A percentile compares a stretch with the other conserved stretches of the same genome.
These are phyloP conservation scores for Lobophora halterata DNA, from an alignment of 2,888 invertebrate genomes.

Conservation along the genomic window DNA sequence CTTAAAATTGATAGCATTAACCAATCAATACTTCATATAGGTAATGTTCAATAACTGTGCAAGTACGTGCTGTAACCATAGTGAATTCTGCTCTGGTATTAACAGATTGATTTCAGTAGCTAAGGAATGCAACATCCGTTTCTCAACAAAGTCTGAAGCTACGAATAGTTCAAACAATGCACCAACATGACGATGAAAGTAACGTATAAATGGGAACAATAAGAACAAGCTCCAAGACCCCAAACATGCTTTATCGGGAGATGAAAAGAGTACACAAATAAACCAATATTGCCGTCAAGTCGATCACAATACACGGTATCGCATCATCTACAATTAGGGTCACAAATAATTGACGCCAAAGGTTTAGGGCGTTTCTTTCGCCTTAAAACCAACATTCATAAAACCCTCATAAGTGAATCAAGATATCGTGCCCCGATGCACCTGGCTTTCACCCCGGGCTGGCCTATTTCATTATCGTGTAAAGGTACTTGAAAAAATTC, in stretches of 20 bases:
- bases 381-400: conserved; percentile 64
- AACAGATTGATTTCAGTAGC: conserved; percentile 14
- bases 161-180: too few relatives aligned
- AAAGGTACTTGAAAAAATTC: conserved; percentile 60
- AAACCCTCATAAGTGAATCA: conserved; percentile 75
- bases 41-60: conserved; percentile 5
- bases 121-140: conserved; percentile 42
- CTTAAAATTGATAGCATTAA: conserved; percentile 23
- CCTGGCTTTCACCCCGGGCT: conserved; percentile 69
- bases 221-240: conserved; percentile 50
- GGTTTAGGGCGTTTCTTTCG: conserved; percentile 66
- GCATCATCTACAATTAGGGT: conserved; percentile 79
- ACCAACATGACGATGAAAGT: too few relatives aligned
- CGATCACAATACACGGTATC: conserved; percentile 66
- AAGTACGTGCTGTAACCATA: conserved; percentile 2
- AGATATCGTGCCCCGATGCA: conserved; percentile 72
- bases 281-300: conserved; percentile 70
- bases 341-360: conserved; percentile 75
- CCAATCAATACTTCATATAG: conserved; percentile 20
- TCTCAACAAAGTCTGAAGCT: too few relatives aligned
- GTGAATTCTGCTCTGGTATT: conserved; percentile 3
- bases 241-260: conserved; percentile 49
- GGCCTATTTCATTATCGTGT: conserved; percentile 47
- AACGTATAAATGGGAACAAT: conserved; percentile 53
- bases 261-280: conserved; percentile 57